Evolutionary conservation across 2,797 vertebrate species (phyloP).

Genomic region (Melanotaenia trifasciata): DNA sequence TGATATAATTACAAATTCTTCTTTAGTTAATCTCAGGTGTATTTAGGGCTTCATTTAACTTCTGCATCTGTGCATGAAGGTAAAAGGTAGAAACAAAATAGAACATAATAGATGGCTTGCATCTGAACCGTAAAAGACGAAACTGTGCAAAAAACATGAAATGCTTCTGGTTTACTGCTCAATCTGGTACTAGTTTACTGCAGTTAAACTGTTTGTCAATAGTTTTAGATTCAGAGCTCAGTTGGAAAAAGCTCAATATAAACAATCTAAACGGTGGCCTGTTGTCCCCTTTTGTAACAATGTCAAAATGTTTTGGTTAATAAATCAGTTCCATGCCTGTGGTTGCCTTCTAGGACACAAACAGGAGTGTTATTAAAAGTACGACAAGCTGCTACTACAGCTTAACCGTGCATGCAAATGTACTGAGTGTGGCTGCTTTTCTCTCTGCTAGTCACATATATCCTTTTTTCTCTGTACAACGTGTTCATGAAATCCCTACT

Average conservation of each 20-base stretch:
- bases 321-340: too few relatives aligned
- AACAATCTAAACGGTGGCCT: background rate
- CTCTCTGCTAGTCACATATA: background rate
- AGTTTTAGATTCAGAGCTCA: background rate
- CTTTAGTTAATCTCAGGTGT: background rate
- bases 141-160: too few relatives aligned
- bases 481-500: constrained; percentile 50
- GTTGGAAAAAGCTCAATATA: background rate
- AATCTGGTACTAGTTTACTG: too few relatives aligned
- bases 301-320: background rate
- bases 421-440: background rate
- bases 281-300: background rate
- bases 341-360: background rate
- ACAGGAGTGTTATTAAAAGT: background rate
- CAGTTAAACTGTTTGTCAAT: too few relatives aligned
- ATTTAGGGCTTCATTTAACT: background rate
- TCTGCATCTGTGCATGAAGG: too few relatives aligned
- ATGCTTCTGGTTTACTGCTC: too few relatives aligned
- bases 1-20: background rate
- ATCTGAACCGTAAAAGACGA: too few relatives aligned
- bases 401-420: background rate
- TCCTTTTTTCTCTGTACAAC: constrained; percentile 25
- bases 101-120: too few relatives aligned
- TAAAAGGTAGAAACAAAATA: too few relatives aligned
- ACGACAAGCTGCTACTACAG: background rate